These are phyloP conservation scores for Spilarctia lutea DNA, from an alignment of 2,888 invertebrate species.

Conservation along the genomic window DNA sequence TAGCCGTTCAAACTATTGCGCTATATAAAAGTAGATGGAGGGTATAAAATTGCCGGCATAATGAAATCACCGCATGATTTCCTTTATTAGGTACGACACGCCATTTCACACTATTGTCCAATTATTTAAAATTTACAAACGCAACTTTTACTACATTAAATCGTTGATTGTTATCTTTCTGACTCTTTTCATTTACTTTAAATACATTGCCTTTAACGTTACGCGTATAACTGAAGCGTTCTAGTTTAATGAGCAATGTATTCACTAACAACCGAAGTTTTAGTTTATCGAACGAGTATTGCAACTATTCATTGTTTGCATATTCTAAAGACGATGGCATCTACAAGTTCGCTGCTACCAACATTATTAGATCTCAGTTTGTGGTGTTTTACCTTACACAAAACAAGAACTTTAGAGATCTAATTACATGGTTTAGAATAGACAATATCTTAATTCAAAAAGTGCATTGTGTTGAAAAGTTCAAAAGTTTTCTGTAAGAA, in stretches of 20 bases:
- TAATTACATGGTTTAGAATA: slow-evolving; percentile 36
- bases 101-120: slow-evolving; percentile 50
- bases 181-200: slow-evolving; percentile 24
- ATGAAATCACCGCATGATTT: slow-evolving; percentile 46
- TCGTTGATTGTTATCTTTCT: slow-evolving; percentile 37
- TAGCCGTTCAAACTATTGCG: slow-evolving; percentile 35
- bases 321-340: slow-evolving; percentile 52
- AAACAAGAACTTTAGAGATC: slow-evolving; percentile 35
- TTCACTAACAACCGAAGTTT: slow-evolving; percentile 48
- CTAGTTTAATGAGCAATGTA: slow-evolving; percentile 59
- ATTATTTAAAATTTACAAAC: slow-evolving; percentile 55
- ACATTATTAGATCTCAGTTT: slow-evolving; percentile 45
- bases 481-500: slow-evolving; percentile 27
- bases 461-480: slow-evolving; percentile 39
- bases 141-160: slow-evolving; percentile 28
- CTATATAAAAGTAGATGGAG: slow-evolving; percentile 34
- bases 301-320: slow-evolving; percentile 61
- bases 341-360: slow-evolving; percentile 42
- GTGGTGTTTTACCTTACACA: slow-evolving; percentile 31
- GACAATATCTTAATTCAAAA: slow-evolving; percentile 28
- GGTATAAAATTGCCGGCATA: slow-evolving; percentile 34
- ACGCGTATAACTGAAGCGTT: slow-evolving; percentile 36
- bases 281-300: slow-evolving; percentile 45
- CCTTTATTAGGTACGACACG: slow-evolving; percentile 41
- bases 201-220: slow-evolving; percentile 50